Base-by-base conservation (phyloP, 2,113 vertebrate species). In the Aphelocoma coerulescens region DNA sequence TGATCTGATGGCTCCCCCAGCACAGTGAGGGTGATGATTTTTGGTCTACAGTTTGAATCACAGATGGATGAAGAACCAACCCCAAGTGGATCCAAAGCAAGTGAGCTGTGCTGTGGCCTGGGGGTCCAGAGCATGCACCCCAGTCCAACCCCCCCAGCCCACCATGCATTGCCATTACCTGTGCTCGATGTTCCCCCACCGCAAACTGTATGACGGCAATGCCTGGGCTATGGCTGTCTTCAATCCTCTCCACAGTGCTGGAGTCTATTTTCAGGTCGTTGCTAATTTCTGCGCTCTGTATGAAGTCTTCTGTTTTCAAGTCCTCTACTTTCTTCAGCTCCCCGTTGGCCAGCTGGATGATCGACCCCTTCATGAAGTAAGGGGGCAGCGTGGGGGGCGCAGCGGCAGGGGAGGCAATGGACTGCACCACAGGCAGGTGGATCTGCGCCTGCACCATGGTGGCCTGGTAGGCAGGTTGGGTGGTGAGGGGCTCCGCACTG, bases 241-340 rank as follows among this genome's bases (percentile, higher is more conserved):
- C 99, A 7, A 99, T 99, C 91, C 99, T 98, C 98, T 99, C 99
- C 97, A 99, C 99, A 2, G 99, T 99, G 98, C 99, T 99, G 51
- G 99, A 99, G 98, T 99, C 99, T 67, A 99, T 99, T 98, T 99
- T 99, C 96, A 99, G 98, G 95, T 99, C 99, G 2, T 94, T 99
- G 98, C 99, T 99, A 67, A 99, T 99, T 97, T 99, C 99, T 0
- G 99, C 99, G 1, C 99, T 99, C 98, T 99, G 99, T 87, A 99
- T 99, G 98, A 99, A 99, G 98, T 99, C 99, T 94, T 99, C 99
- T 0, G 99, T 99, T 97, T 99, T 99, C 74, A 99, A 97, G 96
- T 99, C 99, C 98, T 99, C 99, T 83, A 99, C 99, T 13, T 99
- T 99, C 95, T 99, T 99, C 91, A 99, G 98, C 96, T 99, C 99